Evolutionary conservation across 1,140 invertebrate genomes (phyloP).

Genomic region (Bombus affinis): DNA sequence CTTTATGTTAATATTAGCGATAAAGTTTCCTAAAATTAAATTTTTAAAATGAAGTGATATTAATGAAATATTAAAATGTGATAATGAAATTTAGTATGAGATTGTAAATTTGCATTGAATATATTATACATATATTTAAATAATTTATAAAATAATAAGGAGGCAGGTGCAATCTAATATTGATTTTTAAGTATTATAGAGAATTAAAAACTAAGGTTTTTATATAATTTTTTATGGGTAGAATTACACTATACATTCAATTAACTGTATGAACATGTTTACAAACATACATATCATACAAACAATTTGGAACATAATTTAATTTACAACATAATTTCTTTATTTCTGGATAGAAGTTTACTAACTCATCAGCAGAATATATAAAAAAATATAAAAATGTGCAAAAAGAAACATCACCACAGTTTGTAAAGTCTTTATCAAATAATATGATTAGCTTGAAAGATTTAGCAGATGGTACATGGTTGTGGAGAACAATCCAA

Average conservation of each 20-base stretch:
- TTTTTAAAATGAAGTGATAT: too few species aligned
- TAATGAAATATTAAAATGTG: too few species aligned
- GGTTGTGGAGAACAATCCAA: constrained; percentile 60
- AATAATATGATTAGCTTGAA: constrained; percentile 69
- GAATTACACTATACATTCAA: not conserved
- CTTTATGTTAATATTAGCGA: not conserved
- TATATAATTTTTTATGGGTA: not conserved
- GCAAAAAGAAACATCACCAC: constrained; percentile 4
- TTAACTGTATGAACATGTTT: constrained; percentile 78
- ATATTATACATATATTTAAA: too few species aligned
- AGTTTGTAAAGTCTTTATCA: constrained; percentile 25
- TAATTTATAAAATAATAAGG: too few species aligned
- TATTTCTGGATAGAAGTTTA: constrained; percentile 77
- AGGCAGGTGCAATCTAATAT: too few species aligned
- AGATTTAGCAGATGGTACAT: constrained; percentile 68
- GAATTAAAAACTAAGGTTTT: not conserved
- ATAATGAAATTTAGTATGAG: too few species aligned
- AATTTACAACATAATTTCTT: constrained; percentile 69
- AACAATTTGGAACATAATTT: constrained; percentile 81
- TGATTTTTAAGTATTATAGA: too few species aligned
- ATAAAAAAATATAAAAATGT: constrained; percentile 69
- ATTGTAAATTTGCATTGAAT: too few species aligned
- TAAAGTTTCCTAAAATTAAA: not conserved
- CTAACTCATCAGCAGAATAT: constrained; percentile 78
- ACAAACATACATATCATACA: constrained; percentile 80